Evolutionary conservation across 2,113 vertebrate genomes (phyloP), one percentile per base, ranked within the genome.

Genomic region (Dolichallabes microphthalmus): DNA sequence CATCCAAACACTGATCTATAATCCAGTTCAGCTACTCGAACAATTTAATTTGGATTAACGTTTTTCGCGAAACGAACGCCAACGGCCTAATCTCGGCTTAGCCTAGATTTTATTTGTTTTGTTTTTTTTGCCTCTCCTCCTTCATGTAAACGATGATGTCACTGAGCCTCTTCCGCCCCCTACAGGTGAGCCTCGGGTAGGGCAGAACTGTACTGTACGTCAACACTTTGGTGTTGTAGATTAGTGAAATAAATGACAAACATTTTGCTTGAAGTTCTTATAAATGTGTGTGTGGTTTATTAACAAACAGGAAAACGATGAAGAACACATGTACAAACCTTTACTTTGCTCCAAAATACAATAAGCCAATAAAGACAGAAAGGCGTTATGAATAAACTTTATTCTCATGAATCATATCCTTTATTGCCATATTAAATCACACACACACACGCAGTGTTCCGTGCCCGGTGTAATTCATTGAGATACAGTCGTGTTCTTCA

Each of bases 41-140:
- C 86, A 85, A 86, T 85, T 87, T 89, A 82, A 85, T 89, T 89
- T 80, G 87, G 86, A 89, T 85, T 85, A 86, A 80, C 82, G 82
- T 84, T 89, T 84, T 89, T 82, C 77, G 82, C 83, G 86, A 89
- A 45, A 88, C 82, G 79, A 85, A 79, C 63, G 58, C 57, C 82
- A 25, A 84, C 58, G 85, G 57, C 79, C 57, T 87, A 89, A 89
- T 89, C 89, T 86, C 61, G 63, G 85, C 69, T 89, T 89, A 87
- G 87, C 89, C 87, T 86, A 88, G 87, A 89, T 27, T 76, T 76
- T 45, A 3, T 39, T 3, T 39, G 2, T 39, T 5, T 4, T 35
- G 35, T 35, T 39, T 45, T 45, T 45, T 45, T 45, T 45, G 32
- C 32, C 73, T 27, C 50, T 30, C 1, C 11, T 22, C n/a, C n/a